A percentile compares a stretch with the other conserved stretches of the same genome.
Evolutionary conservation across 2,113 vertebrate genomes (phyloP).

Genomic region (Odocoileus hemionus): DNA sequence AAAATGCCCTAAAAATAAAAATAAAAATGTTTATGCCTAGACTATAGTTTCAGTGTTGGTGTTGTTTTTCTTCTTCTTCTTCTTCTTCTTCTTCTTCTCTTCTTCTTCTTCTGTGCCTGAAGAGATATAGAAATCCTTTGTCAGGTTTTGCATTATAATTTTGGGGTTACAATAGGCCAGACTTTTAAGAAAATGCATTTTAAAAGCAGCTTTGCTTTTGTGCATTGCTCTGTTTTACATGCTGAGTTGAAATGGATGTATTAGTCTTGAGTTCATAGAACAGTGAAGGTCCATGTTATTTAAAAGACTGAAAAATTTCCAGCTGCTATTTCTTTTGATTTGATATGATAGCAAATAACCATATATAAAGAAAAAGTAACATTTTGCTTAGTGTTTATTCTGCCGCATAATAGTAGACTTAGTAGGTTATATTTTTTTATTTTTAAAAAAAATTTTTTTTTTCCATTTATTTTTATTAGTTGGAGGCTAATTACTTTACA

Average conservation of each 20-base stretch:
- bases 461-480: too few species aligned
- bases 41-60: neutral
- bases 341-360: neutral
- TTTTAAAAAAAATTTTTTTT: too few species aligned
- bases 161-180: neutral
- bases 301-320: slow-evolving; percentile 32
- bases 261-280: slow-evolving; percentile 10
- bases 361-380: neutral
- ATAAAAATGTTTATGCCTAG: slow-evolving; percentile 27
- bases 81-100: neutral
- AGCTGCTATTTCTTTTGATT: neutral
- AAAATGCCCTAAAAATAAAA: slow-evolving; percentile 14
- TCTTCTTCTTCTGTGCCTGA: neutral
- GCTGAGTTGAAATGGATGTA: neutral
- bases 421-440: slow-evolving; percentile 20
- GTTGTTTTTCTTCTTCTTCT: neutral
- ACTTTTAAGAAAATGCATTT: neutral
- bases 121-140: neutral
- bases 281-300: neutral
- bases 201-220: slow-evolving; percentile 24
- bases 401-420: neutral
- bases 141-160: slow-evolving; percentile 18
- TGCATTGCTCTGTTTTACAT: neutral
- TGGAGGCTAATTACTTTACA: too few species aligned
- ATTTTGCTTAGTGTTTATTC: neutral